Percentiles rank a stretch among this genome's conserved stretches.
Evolutionary conservation across 23 tunicate species (phyloP).

Genomic region (Halocynthia roretzi): DNA sequence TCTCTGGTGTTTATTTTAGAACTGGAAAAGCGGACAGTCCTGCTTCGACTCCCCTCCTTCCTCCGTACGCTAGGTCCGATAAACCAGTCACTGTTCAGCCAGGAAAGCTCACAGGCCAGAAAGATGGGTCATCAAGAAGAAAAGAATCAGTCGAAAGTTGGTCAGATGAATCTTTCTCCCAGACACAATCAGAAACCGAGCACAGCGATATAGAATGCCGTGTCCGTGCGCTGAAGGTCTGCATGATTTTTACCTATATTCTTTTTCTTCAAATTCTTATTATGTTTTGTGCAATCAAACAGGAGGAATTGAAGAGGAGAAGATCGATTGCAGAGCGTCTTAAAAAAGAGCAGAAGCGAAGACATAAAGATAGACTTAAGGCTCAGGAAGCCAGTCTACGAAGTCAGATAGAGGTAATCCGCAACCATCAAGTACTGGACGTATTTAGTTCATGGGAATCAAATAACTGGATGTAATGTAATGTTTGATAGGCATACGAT

Average conservation of each 20-base stretch:
- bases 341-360: slow-evolving; percentile 77
- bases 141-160: slow-evolving; percentile 43
- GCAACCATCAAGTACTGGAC: neutral
- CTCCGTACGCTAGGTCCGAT: neutral
- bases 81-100: too few species aligned
- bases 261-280: neutral
- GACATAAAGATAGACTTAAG: slow-evolving; percentile 71
- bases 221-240: slow-evolving; percentile 74
- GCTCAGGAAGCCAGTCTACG: slow-evolving; percentile 90
- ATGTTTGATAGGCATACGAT: slow-evolving; percentile 69
- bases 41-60: neutral
- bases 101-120: neutral
- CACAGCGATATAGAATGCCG: slow-evolving; percentile 92
- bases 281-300: neutral
- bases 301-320: slow-evolving; percentile 77
- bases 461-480: slow-evolving; percentile 1
- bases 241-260: neutral
- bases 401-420: slow-evolving; percentile 81
- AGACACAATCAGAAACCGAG: slow-evolving; percentile 92
- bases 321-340: slow-evolving; percentile 76
- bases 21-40: neutral
- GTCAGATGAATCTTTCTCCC: slow-evolving; percentile 92
- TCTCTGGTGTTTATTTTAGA: too few species aligned
- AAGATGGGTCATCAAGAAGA: neutral
- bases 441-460: neutral